phyloP scores from a whole-genome alignment of 2,888 invertebrate genomes.

The Xestia c-nigrum region DNA sequence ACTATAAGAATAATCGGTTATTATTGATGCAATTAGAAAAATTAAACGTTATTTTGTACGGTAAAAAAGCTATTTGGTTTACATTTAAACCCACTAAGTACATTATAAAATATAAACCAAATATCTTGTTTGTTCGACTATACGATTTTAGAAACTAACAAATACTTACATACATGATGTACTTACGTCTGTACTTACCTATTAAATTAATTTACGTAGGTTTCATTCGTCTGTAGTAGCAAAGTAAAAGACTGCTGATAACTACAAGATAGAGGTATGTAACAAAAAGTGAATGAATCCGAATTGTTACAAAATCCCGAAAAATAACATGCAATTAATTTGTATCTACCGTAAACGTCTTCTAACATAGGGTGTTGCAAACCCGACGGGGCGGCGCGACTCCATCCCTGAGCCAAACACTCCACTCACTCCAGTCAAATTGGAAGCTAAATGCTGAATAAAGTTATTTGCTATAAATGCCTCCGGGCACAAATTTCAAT shows the following conservation, averaged over 20 bases:
- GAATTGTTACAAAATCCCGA: background rate
- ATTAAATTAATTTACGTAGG: background rate
- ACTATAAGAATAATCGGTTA: background rate
- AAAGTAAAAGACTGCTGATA: background rate
- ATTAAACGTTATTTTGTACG: too few relatives aligned
- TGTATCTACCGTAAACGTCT: constrained; percentile 5
- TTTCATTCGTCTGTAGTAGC: background rate
- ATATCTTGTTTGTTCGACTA: too few relatives aligned
- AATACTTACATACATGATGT: background rate
- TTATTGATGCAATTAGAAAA: background rate
- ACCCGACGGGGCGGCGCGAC: constrained; percentile 58
- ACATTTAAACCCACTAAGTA: too few relatives aligned
- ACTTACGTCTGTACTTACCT: background rate
- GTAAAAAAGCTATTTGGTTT: too few relatives aligned
- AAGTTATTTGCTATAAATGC: constrained; percentile 90
- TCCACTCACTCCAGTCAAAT: constrained; percentile 82
- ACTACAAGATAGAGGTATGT: background rate
- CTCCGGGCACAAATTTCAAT: constrained; percentile 91
- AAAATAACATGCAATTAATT: constrained; percentile 10
- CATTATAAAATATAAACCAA: too few relatives aligned
- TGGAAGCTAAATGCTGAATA: constrained; percentile 89
- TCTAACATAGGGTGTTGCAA: constrained; percentile 20
- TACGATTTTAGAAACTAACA: background rate
- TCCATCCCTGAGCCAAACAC: constrained; percentile 79
- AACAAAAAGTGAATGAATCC: too few relatives aligned